These are phyloP conservation scores for Notospermus geniculatus DNA, from an alignment of 1,140 invertebrate species.

Conservation along the genomic window DNA sequence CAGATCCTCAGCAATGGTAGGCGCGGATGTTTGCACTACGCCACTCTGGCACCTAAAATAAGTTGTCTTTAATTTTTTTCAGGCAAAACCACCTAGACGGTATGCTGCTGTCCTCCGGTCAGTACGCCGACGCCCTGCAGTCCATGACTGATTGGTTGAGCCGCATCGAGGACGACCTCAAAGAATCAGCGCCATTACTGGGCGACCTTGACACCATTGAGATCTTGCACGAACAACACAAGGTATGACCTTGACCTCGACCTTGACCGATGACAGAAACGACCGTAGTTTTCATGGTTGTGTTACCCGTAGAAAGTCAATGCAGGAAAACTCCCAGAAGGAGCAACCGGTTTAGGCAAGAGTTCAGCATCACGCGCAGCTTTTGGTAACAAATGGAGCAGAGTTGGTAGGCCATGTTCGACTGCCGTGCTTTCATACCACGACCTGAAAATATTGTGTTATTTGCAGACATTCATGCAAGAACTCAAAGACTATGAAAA, in stretches of 20 bases:
- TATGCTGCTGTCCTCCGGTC: slow-evolving; percentile 87
- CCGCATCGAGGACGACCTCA: slow-evolving; percentile 71
- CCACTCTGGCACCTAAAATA: no score
- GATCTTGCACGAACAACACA: slow-evolving; percentile 89
- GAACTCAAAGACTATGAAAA: slow-evolving; percentile 78
- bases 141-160: slow-evolving; percentile 91
- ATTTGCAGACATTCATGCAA: slow-evolving; percentile 75
- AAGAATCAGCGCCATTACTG: slow-evolving; percentile 79
- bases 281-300: no score
- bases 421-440: no score
- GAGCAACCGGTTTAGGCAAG: slow-evolving; percentile 61
- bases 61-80: slow-evolving; percentile 29
- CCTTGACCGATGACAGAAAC: no score
- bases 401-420: no score
- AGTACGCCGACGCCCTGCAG: slow-evolving; percentile 93
- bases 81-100: slow-evolving; percentile 91
- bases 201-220: slow-evolving; percentile 95
- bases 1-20: no score
- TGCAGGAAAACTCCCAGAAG: slow-evolving; percentile 84
- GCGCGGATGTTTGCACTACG: no score
- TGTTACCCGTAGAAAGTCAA: no score
- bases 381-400: no score
- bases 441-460: slow-evolving; percentile 17
- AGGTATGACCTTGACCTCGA: slow-evolving; percentile 59
- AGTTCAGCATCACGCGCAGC: slow-evolving; percentile 78